Conservation (phyloP, 1,140 invertebrate genomes). For the Steinernema khuongi region DNA sequence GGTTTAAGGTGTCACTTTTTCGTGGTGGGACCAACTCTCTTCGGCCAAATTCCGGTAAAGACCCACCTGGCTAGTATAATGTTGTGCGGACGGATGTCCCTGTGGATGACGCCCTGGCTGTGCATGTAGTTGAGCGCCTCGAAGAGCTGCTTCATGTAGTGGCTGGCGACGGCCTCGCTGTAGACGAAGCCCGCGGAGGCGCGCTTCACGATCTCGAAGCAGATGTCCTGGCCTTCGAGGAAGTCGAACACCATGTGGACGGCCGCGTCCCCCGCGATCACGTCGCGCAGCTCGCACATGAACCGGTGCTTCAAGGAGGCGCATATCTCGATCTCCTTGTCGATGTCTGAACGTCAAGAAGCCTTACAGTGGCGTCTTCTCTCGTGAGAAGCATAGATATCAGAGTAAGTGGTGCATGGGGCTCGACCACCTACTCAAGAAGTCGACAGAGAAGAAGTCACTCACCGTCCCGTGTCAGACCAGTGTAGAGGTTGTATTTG, state of each 20-base stretch:
- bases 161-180: constrained; percentile 84
- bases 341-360: constrained; percentile 69
- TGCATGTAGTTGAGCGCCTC: constrained; percentile 57
- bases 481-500: constrained; percentile 40
- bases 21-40: constrained; percentile 28
- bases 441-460: constrained; percentile 7
- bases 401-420: too few relatives aligned
- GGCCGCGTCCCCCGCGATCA: constrained; percentile 89
- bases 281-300: constrained; percentile 93
- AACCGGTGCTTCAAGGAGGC: constrained; percentile 97
- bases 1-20: background rate
- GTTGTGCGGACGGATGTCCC: constrained; percentile 59
- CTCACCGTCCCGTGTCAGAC: constrained; percentile 47
- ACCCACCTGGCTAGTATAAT: constrained; percentile 92
- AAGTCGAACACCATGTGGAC: constrained; percentile 74
- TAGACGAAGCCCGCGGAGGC: constrained; percentile 93
- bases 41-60: constrained; percentile 86
- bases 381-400: constrained; percentile 62
- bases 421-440: too few relatives aligned
- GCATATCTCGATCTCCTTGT: constrained; percentile 94
- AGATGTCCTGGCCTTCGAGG: constrained; percentile 79
- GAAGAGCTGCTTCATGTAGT: constrained; percentile 52
- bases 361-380: background rate
- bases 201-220: constrained; percentile 92
- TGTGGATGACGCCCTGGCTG: constrained; percentile 47